A percentile compares a stretch with the other conserved stretches of the same genome.
phyloP scores from a whole-genome alignment of 2,888 invertebrate species.

The Cetonia aurata region DNA sequence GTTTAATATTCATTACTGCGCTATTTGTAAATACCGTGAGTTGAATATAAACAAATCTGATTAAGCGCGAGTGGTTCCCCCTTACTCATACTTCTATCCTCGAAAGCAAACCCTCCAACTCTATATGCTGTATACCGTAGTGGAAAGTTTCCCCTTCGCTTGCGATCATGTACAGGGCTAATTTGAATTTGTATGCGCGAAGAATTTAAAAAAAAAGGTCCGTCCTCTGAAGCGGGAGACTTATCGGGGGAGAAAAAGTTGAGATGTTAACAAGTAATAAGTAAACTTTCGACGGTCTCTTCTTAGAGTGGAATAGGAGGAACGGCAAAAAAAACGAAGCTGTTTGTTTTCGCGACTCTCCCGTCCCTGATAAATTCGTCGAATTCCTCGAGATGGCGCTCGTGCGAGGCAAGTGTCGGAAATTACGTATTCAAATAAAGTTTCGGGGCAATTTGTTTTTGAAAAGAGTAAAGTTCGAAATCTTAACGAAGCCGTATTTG shows the following conservation, averaged over 20 bases:
- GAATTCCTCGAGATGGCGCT: conserved; percentile 17
- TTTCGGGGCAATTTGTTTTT: conserved; percentile 28
- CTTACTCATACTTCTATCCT: not conserved
- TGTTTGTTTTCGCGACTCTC: conserved; percentile 38
- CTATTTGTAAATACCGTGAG: conserved; percentile 40
- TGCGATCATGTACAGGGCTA: conserved; percentile 28
- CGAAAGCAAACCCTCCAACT: not conserved
- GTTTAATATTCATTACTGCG: conserved; percentile 43
- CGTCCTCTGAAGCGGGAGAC: not conserved
- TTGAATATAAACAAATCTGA: conserved; percentile 41
- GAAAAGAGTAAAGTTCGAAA: conserved; percentile 37
- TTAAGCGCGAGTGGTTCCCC: conserved; percentile 18
- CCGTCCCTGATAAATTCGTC: conserved; percentile 3
- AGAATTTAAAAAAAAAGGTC: conserved; percentile 23
- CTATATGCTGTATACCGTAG: not conserved
- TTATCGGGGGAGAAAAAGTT: conserved; percentile 21
- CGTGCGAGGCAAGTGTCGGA: conserved; percentile 33
- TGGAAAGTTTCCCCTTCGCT: conserved; percentile 5
- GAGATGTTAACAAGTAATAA: conserved; percentile 40
- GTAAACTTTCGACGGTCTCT: conserved; percentile 31
- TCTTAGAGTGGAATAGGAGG: not conserved
- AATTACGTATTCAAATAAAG: conserved; percentile 41
- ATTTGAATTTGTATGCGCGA: conserved; percentile 32
- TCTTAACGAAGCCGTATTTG: conserved; percentile 34
- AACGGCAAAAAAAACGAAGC: conserved; percentile 7